Percentiles rank a stretch among this genome's conserved stretches.
phyloP scores from a whole-genome alignment of 2,113 vertebrate species.

The Halichoeres trimaculatus region DNA sequence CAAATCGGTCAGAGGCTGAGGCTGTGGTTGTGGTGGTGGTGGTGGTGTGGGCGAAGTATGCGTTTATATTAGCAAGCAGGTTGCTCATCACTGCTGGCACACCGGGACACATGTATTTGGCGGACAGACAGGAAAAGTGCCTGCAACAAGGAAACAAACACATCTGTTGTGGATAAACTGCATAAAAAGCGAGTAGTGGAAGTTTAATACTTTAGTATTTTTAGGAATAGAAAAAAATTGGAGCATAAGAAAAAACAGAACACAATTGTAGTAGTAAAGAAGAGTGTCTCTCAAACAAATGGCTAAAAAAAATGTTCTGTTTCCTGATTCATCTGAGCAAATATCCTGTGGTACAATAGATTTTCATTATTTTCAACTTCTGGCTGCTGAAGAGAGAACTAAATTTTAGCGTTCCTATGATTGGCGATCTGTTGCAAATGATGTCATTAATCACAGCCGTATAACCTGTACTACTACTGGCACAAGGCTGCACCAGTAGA shows the following conservation, averaged over 20 bases:
- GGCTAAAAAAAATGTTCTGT: too few relatives aligned
- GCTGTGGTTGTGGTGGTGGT: slow-evolving; percentile 94
- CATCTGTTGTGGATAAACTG: too few relatives aligned
- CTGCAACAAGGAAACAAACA: slow-evolving; percentile 79
- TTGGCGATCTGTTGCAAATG: slow-evolving; percentile 25
- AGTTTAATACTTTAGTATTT: too few relatives aligned
- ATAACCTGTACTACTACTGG: slow-evolving; percentile 14
- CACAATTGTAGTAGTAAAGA: too few relatives aligned
- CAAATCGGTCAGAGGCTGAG: slow-evolving; percentile 96
- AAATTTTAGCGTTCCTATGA: slow-evolving; percentile 48
- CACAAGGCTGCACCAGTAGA: not conserved
- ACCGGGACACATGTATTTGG: slow-evolving; percentile 97
- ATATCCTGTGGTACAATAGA: not conserved
- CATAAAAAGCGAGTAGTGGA: not conserved
- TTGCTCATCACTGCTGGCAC: slow-evolving; percentile 99
- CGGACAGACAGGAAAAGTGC: slow-evolving; percentile 98
- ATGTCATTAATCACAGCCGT: slow-evolving; percentile 50
- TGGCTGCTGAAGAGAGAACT: slow-evolving; percentile 2
- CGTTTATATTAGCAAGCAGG: slow-evolving; percentile 96
- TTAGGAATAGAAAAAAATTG: too few relatives aligned
- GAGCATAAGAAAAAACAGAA: too few relatives aligned
- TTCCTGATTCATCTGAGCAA: not conserved
- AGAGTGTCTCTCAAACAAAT: too few relatives aligned
- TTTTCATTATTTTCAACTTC: slow-evolving; percentile 21
- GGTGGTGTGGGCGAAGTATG: slow-evolving; percentile 97